phyloP scores from a whole-genome alignment of 64 coral and sea anemone genomes.

The Porites lutea region DNA sequence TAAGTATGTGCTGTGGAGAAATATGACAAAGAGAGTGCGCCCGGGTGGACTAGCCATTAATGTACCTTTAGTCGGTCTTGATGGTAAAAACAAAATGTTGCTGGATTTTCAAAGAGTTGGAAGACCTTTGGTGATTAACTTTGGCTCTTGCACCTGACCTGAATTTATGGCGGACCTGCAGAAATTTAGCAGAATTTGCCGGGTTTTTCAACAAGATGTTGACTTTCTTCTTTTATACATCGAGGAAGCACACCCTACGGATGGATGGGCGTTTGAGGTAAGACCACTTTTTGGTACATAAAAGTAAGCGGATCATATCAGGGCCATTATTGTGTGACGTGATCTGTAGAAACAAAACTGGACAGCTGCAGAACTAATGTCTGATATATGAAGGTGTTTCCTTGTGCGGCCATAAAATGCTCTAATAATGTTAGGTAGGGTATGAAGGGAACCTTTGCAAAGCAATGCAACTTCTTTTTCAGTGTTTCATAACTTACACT shows the following conservation, averaged over 20 bases:
- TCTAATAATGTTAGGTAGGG: too few relatives aligned
- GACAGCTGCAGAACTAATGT: too few relatives aligned
- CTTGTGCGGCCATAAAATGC: too few relatives aligned
- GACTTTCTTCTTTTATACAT: constrained; percentile 86
- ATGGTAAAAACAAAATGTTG: constrained; percentile 57
- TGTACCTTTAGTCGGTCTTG: constrained; percentile 62
- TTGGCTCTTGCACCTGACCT: constrained; percentile 75
- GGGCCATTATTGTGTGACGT: background rate
- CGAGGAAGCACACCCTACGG: constrained; percentile 77
- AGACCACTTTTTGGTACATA: background rate
- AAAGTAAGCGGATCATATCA: background rate
- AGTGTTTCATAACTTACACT: too few relatives aligned
- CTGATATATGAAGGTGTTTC: too few relatives aligned
- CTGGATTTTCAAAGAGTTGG: constrained; percentile 55
- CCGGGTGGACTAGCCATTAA: constrained; percentile 38
- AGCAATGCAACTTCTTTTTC: too few relatives aligned
- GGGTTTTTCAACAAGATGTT: constrained; percentile 39
- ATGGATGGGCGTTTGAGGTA: constrained; percentile 85
- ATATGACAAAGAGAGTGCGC: background rate
- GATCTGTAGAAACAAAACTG: background rate
- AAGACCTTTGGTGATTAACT: constrained; percentile 76
- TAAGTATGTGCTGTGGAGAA: constrained; percentile 2
- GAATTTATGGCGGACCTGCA: constrained; percentile 73
- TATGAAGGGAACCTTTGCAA: too few relatives aligned
- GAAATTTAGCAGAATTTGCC: constrained; percentile 43